These are phyloP conservation scores for Gobius niger DNA, from an alignment of 2,113 vertebrate species.

Conservation along the genomic window DNA sequence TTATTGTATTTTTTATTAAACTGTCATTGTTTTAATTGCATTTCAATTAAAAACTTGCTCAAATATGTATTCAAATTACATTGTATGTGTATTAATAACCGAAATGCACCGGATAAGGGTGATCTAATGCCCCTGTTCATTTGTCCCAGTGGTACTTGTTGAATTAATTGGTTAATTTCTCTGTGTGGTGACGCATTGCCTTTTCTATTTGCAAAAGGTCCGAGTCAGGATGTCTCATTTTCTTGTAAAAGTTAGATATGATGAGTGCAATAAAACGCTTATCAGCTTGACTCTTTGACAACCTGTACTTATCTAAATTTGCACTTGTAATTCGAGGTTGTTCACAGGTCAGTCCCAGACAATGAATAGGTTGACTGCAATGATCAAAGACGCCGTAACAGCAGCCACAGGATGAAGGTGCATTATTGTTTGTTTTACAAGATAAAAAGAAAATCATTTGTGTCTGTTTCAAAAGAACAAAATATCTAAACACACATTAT, in stretches of 20 bases:
- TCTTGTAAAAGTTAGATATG: constrained; percentile 55
- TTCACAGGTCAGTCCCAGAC: constrained; percentile 31
- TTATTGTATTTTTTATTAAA: background rate
- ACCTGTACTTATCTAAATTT: constrained; percentile 67
- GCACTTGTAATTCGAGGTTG: constrained; percentile 49
- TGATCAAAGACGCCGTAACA: constrained; percentile 22
- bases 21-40: background rate
- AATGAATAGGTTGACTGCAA: constrained; percentile 1
- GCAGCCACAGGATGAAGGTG: background rate
- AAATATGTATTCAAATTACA: background rate
- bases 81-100: background rate
- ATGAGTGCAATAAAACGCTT: constrained; percentile 25
- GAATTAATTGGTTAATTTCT: background rate
- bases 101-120: background rate
- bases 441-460: background rate
- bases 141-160: background rate
- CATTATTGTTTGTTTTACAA: background rate
- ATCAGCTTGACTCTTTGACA: constrained; percentile 57
- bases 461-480: background rate
- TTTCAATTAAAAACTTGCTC: background rate
- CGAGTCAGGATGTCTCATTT: constrained; percentile 52
- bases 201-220: background rate
- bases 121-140: no score
- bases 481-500: background rate
- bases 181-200: background rate